phyloP scores from a whole-genome alignment of 2,888 invertebrate genomes.

The Melolontha melolontha region DNA sequence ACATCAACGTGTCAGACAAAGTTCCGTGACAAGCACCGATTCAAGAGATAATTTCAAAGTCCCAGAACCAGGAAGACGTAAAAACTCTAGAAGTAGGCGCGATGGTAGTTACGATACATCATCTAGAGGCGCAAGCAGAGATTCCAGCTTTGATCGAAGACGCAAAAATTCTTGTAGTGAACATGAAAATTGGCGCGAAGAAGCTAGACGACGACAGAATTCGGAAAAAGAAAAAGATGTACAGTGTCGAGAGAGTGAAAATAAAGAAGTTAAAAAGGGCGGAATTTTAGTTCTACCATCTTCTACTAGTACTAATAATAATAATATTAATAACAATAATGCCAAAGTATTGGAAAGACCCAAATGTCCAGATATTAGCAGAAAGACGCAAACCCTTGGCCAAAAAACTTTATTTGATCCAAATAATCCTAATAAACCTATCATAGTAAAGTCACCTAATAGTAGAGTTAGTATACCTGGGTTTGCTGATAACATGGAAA shows the following conservation, averaged over 20 bases:
- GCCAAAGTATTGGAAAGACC: conserved; percentile 50
- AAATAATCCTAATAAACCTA: conserved; percentile 78
- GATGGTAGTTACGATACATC: conserved; percentile 48
- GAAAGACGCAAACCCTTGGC: conserved; percentile 47
- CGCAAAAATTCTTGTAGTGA: conserved; percentile 56
- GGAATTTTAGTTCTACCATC: conserved; percentile 61
- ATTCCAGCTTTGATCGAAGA: conserved; percentile 59
- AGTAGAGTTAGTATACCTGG: conserved; percentile 59
- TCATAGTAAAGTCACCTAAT: conserved; percentile 72
- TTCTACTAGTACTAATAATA: conserved; percentile 43
- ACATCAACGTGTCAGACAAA: conserved; percentile 50
- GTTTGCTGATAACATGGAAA: conserved; percentile 58
- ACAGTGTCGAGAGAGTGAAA: conserved; percentile 47
- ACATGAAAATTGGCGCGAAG: conserved; percentile 63
- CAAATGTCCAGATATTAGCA: conserved; percentile 46
- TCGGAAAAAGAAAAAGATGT: conserved; percentile 57
- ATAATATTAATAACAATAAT: conserved; percentile 44
- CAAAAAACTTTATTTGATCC: conserved; percentile 73
- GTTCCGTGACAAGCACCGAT: conserved; percentile 55
- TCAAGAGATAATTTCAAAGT: conserved; percentile 58
- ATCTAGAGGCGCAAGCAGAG: conserved; percentile 58
- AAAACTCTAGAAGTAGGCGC: conserved; percentile 50
- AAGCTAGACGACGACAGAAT: conserved; percentile 58
- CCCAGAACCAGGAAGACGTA: conserved; percentile 54
- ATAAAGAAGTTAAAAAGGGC: conserved; percentile 54